Evolutionary conservation across 2,888 invertebrate species (phyloP), one percentile per base, ranked within the genome.

Genomic region (Cabera pusaria): DNA sequence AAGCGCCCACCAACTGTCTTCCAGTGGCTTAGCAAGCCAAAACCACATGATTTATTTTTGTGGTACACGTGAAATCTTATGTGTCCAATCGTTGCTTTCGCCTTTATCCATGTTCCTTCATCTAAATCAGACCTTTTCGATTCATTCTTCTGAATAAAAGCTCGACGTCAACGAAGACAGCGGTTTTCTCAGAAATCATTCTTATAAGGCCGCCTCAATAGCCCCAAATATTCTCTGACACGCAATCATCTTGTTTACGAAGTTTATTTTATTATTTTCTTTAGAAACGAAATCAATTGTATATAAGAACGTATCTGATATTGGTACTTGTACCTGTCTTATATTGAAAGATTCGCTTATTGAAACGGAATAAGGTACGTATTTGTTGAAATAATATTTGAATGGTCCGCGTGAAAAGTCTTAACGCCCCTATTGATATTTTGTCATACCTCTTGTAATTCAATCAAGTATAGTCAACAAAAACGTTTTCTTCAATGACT

Each of bases 321-420:
- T 48, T 38, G 48, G 45, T 35, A 52, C 47, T 45, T 44, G 26
- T 43, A 46, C 49, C 33, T 42, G 42, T 28, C 42, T 29, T 29
- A 29, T 35, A 22, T 44, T 37, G 35, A 48, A 34, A 27, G 45
- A 39, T 29, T 34, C 41, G 17, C 36, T 36, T 38, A 44, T 47
- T 42, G 45, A 35, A 40, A 50, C 43, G 35, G 52, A 44, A 40
- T 46, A 40, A 40, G 48, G 52, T 49, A 48, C 22, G 45, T 49
- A 19, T 41, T 35, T 35, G 35, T 29, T 10, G 21, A 20, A 31
- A 35, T 31, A 26, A 31, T 31, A 35, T 41, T 34, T 35, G 29
- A 25, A 35, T 34, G 28, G 28, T 12, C 10, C 17, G 23, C 22
- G 6, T 6, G 17, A 17, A 23, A 32, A 23, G 32, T 17, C 17